phyloP scores from a whole-genome alignment of 1,140 invertebrate genomes.

The Magallana angulata region DNA sequence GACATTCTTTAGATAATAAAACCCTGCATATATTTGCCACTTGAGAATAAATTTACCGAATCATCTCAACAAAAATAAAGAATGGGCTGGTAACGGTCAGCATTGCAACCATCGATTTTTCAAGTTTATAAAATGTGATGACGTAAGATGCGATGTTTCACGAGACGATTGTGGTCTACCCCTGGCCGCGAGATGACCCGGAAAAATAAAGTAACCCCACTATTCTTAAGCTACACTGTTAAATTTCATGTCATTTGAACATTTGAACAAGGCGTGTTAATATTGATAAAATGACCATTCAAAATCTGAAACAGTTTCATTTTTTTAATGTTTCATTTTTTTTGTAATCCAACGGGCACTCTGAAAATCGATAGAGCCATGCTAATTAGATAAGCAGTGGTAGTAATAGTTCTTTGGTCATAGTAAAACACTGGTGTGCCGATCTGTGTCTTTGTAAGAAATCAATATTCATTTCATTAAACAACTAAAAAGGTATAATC shows the following conservation, averaged over 20 bases:
- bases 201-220: neutral
- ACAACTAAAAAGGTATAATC: slow-evolving; percentile 36
- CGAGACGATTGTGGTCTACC: neutral
- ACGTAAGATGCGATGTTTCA: neutral
- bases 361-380: slow-evolving; percentile 12
- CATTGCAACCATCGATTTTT: neutral
- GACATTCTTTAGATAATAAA: neutral
- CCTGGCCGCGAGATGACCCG: neutral
- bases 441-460: slow-evolving; percentile 21
- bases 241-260: neutral
- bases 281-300: neutral
- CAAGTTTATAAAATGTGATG: neutral
- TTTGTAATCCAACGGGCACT: neutral
- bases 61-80: neutral
- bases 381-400: slow-evolving; percentile 24
- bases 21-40: slow-evolving; percentile 19
- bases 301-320: neutral
- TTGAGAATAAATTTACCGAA: neutral
- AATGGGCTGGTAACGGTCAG: neutral
- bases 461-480: slow-evolving; percentile 38
- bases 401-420: slow-evolving; percentile 19
- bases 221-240: neutral
- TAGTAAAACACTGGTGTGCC: slow-evolving; percentile 1
- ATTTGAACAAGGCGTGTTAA: neutral
- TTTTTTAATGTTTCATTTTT: neutral